These are phyloP conservation scores for Prolemur simus DNA, from an alignment of 2,113 vertebrate genomes.

Conservation along the genomic window DNA sequence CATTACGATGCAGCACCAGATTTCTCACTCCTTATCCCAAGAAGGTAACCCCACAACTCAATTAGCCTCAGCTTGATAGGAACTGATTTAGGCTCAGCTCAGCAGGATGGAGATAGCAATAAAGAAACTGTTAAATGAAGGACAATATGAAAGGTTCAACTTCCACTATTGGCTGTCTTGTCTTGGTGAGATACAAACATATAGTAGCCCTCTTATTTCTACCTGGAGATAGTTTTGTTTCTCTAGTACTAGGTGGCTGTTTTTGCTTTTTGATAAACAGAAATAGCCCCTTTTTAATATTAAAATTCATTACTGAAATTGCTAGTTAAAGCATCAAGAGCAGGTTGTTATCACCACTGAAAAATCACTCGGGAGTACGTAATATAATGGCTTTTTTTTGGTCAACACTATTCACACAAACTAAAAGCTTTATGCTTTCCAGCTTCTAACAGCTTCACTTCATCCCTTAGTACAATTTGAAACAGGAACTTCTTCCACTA, in stretches of 20 bases:
- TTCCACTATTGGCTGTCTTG: background rate
- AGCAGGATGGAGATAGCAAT: constrained; percentile 61
- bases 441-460: constrained; percentile 23
- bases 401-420: background rate
- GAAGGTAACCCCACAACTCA: constrained; percentile 24
- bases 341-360: background rate
- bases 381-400: background rate
- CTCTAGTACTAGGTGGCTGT: background rate
- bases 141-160: background rate
- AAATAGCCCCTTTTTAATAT: background rate
- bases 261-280: background rate
- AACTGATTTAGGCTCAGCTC: constrained; percentile 46
- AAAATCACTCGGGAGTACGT: background rate
- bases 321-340: background rate
- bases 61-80: background rate
- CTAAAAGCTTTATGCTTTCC: background rate
- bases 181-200: background rate
- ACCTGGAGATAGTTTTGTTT: background rate
- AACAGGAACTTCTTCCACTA: background rate
- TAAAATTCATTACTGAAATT: constrained; percentile 40
- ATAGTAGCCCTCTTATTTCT: background rate
- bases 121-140: background rate
- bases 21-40: constrained; percentile 60
- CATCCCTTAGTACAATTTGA: constrained; percentile 21
- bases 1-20: background rate